Evolutionary conservation across 2,888 invertebrate species (phyloP).

Genomic region (Nasonia oneida): DNA sequence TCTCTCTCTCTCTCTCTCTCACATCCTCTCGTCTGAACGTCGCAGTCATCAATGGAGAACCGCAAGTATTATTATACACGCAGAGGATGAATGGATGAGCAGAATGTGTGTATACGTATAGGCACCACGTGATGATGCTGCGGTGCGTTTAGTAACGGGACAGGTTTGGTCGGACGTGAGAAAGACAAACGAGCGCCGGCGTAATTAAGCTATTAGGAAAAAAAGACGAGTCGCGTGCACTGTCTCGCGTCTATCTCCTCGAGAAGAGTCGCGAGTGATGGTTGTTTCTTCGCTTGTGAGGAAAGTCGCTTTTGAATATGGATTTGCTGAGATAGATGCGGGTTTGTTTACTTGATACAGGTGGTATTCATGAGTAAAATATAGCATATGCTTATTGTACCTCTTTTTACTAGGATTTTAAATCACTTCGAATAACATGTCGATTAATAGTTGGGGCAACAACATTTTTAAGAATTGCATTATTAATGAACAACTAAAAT

Average conservation of each 20-base stretch:
- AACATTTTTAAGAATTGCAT: no score
- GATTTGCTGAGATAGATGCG: background rate
- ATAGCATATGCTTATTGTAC: background rate
- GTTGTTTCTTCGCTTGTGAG: background rate
- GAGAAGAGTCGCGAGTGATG: background rate
- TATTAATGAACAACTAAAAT: no score
- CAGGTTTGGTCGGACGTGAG: slow-evolving; percentile 37
- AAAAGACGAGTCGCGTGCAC: background rate
- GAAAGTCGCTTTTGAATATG: slow-evolving; percentile 2
- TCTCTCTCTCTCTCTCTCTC: background rate
- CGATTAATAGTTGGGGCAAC: no score
- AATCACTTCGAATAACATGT: no score
- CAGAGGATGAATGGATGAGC: background rate
- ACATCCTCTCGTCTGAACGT: background rate
- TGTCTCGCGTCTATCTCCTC: background rate
- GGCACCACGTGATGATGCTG: slow-evolving; percentile 17
- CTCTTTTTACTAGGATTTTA: background rate
- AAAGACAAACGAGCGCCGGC: background rate
- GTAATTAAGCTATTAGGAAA: slow-evolving; percentile 43
- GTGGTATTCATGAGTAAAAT: no score
- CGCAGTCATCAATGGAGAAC: slow-evolving; percentile 43
- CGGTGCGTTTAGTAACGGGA: slow-evolving; percentile 43
- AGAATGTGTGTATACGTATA: background rate
- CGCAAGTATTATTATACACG: background rate
- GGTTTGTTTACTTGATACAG: background rate